Conservation (phyloP, 1,140 invertebrate species). For the Holcopasites calliopsidis region DNA sequence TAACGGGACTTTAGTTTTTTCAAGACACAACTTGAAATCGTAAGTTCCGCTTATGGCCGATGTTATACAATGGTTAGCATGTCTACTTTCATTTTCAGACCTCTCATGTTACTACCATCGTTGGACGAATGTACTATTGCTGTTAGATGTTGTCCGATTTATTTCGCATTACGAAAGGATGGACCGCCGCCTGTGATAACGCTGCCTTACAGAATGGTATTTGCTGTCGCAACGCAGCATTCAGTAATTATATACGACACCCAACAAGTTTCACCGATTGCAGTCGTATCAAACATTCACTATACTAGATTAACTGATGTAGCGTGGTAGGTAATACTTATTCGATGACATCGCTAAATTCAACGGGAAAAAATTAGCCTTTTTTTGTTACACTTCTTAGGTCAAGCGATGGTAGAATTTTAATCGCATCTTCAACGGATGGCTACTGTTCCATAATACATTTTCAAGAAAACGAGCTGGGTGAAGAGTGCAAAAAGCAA, state of each 20-base stretch:
- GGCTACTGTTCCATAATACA: slow-evolving; percentile 96
- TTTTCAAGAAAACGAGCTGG: slow-evolving; percentile 91
- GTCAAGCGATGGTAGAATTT: slow-evolving; percentile 89
- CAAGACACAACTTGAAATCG: slow-evolving; percentile 86
- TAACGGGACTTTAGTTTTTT: slow-evolving; percentile 91
- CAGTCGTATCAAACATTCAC: slow-evolving; percentile 93
- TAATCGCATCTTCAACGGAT: slow-evolving; percentile 95
- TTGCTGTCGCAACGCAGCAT: slow-evolving; percentile 93
- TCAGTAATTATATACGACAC: slow-evolving; percentile 95
- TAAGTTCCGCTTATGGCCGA: slow-evolving; percentile 75
- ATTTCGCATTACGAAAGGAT: slow-evolving; percentile 84
- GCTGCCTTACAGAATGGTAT: slow-evolving; percentile 91
- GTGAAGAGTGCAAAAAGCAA: slow-evolving; percentile 81
- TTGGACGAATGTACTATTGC: slow-evolving; percentile 89
- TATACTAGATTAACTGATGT: slow-evolving; percentile 96
- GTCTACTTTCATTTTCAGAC: slow-evolving; percentile 80
- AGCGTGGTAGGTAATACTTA: slow-evolving; percentile 84
- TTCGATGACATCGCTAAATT: not conserved
- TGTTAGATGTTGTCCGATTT: slow-evolving; percentile 89
- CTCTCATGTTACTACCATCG: slow-evolving; percentile 90
- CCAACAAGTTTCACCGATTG: slow-evolving; percentile 92
- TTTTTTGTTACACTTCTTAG: slow-evolving; percentile 73
- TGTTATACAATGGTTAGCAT: not conserved
- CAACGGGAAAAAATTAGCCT: not conserved
- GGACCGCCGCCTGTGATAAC: slow-evolving; percentile 81